These are phyloP conservation scores for Habroteleia sp. DNA, from an alignment of 2,888 invertebrate species.

Conservation along the genomic window DNA sequence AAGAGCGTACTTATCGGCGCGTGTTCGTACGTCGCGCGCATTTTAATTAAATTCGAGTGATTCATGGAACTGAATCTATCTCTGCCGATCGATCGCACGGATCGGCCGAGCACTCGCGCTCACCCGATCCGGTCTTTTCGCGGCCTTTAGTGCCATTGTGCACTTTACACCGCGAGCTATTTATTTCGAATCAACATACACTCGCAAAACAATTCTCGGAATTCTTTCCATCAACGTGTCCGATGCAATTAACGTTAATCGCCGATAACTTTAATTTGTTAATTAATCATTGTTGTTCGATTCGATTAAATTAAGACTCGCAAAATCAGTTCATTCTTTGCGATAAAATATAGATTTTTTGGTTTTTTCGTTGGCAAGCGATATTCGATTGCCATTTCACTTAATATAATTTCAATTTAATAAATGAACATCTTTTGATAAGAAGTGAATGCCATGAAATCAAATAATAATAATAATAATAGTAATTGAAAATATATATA, in stretches of 20 bases:
- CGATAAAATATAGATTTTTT: too few relatives aligned
- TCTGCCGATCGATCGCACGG: conserved; percentile 32
- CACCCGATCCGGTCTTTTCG: conserved; percentile 33
- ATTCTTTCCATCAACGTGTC: neutral
- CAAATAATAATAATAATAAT: too few relatives aligned
- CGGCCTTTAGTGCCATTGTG: conserved; percentile 47
- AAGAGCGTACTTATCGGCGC: conserved; percentile 48
- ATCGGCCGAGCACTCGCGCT: conserved; percentile 6
- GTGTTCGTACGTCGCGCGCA: conserved; percentile 44
- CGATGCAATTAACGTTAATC: conserved; percentile 19
- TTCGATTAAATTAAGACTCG: conserved; percentile 24
- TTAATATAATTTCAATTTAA: too few relatives aligned
- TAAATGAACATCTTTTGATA: too few relatives aligned
- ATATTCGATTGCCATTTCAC: too few relatives aligned
- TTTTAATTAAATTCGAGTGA: conserved; percentile 62
- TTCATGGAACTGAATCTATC: conserved; percentile 54
- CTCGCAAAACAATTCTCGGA: conserved; percentile 23
- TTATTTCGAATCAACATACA: conserved; percentile 22
- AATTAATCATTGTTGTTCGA: conserved; percentile 19
- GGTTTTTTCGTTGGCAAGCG: too few relatives aligned
- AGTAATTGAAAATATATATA: too few relatives aligned
- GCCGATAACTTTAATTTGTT: conserved; percentile 18
- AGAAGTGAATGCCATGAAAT: too few relatives aligned
- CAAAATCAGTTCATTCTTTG: too few relatives aligned
- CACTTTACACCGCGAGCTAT: conserved; percentile 45